Conservation (phyloP, 2,888 invertebrate genomes). For the Dascillus cervinus region DNA sequence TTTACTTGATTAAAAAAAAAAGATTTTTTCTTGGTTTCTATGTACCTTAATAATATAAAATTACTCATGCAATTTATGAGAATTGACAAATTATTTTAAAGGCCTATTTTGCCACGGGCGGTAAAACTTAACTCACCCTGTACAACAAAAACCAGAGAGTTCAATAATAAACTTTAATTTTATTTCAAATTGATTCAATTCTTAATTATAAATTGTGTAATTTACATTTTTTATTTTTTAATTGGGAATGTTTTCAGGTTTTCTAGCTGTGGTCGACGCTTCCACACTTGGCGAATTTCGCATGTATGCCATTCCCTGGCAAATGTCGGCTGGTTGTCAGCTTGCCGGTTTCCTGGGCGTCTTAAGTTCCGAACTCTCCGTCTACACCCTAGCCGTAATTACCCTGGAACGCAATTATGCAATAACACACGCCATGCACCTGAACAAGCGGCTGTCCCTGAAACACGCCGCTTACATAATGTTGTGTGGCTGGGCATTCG, state of each 20-base stretch:
- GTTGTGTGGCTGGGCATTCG: conserved; percentile 88
- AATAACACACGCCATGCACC: conserved; percentile 95
- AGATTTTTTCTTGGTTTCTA: too few species aligned
- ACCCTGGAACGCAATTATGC: conserved; percentile 94
- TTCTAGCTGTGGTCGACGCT: conserved; percentile 92
- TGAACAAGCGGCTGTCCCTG: conserved; percentile 87
- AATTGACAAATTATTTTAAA: too few species aligned
- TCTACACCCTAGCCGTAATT: conserved; percentile 93
- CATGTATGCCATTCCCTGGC: conserved; percentile 95
- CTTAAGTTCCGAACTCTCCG: conserved; percentile 86
- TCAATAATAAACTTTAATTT: too few species aligned
- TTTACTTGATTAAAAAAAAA: too few species aligned
- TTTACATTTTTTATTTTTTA: conserved; percentile 3
- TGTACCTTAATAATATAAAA: too few species aligned
- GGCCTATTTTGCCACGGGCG: too few species aligned
- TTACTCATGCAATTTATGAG: too few species aligned
- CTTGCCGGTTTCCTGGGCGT: conserved; percentile 93
- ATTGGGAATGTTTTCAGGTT: conserved; percentile 48
- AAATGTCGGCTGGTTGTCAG: conserved; percentile 88
- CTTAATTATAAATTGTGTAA: not conserved
- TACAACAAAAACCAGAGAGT: too few species aligned
- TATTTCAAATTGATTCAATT: too few species aligned
- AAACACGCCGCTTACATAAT: conserved; percentile 88
- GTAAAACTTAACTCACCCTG: too few species aligned
- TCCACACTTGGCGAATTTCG: conserved; percentile 93